Evolutionary conservation across 2,113 vertebrate genomes (phyloP).

Genomic region (Sus scrofa): T2T-Sscrofa CM000828.6:21212001-21212500

Average conservation of each 20-base stretch:
- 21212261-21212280: neutral
- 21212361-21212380: neutral
- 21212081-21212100: neutral
- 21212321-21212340: neutral
- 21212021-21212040: neutral
- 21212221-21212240: neutral
- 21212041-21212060: neutral
- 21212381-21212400: neutral
- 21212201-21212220: neutral
- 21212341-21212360: neutral
- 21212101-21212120: neutral
- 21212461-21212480: neutral
- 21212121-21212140: too few relatives aligned
- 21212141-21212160: too few relatives aligned
- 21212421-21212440: neutral
- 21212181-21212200: too few relatives aligned
- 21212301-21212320: neutral
- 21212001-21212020: slow-evolving; percentile 2
- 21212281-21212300: neutral
- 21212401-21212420: neutral
- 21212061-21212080: neutral
- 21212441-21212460: neutral
- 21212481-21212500: neutral
- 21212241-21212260: neutral
- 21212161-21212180: neutral